A percentile compares a stretch with the other conserved stretches of the same genome.
phyloP scores from a whole-genome alignment of 2,797 vertebrate genomes.

The Pseudopleuronectes americanus region DNA sequence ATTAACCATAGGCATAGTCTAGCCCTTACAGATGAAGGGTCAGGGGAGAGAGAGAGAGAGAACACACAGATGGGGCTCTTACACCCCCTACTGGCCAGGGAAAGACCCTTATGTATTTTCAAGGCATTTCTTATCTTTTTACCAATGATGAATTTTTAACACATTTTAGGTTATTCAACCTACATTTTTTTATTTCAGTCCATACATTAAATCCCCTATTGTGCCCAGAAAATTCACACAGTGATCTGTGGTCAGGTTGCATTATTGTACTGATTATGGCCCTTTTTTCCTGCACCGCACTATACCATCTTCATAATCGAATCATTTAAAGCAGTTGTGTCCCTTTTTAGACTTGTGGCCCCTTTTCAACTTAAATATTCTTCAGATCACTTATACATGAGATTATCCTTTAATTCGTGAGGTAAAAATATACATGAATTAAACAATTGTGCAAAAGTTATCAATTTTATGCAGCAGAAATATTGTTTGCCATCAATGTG shows the following conservation, averaged over 20 bases:
- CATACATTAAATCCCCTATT: neutral
- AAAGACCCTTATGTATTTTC: slow-evolving; percentile 26
- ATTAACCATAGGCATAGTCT: slow-evolving; percentile 25
- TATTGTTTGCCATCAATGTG: neutral
- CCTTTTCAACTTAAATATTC: too few relatives aligned
- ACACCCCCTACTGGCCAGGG: slow-evolving; percentile 77
- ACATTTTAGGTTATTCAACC: too few relatives aligned
- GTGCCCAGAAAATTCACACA: neutral
- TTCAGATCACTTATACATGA: too few relatives aligned
- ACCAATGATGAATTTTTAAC: neutral
- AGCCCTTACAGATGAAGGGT: slow-evolving; percentile 37
- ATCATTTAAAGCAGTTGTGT: neutral
- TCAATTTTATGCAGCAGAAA: neutral
- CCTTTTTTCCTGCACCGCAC: neutral
- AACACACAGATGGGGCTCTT: slow-evolving; percentile 63
- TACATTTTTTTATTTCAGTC: too few relatives aligned
- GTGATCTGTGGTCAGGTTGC: neutral
- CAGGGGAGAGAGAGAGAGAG: slow-evolving; percentile 2
- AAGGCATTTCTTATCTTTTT: neutral
- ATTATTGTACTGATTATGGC: neutral
- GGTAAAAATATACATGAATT: neutral
- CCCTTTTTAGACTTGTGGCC: neutral
- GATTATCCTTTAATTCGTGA: too few relatives aligned
- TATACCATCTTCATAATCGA: neutral
- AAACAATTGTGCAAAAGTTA: neutral